Evolutionary conservation across 2,888 invertebrate species (phyloP).

Genomic region (Agrotis puta): DNA sequence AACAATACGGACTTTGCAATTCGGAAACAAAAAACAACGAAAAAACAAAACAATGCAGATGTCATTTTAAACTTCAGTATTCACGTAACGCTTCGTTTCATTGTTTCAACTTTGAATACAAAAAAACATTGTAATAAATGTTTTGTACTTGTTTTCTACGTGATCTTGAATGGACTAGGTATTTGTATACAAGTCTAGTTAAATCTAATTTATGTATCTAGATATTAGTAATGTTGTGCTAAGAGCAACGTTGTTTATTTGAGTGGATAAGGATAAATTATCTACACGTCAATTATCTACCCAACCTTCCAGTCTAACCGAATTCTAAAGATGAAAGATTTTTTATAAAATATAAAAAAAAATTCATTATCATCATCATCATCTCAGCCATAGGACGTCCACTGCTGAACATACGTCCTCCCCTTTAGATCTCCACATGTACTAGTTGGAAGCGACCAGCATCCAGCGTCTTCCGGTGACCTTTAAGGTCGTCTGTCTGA

Average conservation of each 20-base stretch:
- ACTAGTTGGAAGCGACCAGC: too few species aligned
- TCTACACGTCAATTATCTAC: too few species aligned
- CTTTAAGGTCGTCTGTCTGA: too few species aligned
- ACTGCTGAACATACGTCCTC: too few species aligned
- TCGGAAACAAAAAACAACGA: conserved; percentile 51
- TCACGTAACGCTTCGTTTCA: conserved; percentile 38
- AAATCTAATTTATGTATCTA: not conserved
- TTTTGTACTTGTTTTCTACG: conserved; percentile 9
- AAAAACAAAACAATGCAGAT: conserved; percentile 51
- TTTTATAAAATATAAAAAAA: too few species aligned
- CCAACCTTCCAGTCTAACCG: too few species aligned
- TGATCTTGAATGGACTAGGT: conserved; percentile 12
- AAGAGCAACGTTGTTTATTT: not conserved
- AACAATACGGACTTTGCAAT: conserved; percentile 29
- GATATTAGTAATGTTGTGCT: not conserved
- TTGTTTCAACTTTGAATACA: conserved; percentile 36
- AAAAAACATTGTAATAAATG: conserved; percentile 21
- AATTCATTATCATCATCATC: too few species aligned
- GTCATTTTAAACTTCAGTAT: conserved; percentile 47
- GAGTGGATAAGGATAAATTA: too few species aligned
- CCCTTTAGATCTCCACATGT: too few species aligned
- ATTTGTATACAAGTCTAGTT: not conserved
- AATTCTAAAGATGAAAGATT: too few species aligned
- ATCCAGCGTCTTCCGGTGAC: too few species aligned
- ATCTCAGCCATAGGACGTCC: too few species aligned